phyloP scores from a whole-genome alignment of 2,888 invertebrate species.

The Coelopa pilipes region DNA sequence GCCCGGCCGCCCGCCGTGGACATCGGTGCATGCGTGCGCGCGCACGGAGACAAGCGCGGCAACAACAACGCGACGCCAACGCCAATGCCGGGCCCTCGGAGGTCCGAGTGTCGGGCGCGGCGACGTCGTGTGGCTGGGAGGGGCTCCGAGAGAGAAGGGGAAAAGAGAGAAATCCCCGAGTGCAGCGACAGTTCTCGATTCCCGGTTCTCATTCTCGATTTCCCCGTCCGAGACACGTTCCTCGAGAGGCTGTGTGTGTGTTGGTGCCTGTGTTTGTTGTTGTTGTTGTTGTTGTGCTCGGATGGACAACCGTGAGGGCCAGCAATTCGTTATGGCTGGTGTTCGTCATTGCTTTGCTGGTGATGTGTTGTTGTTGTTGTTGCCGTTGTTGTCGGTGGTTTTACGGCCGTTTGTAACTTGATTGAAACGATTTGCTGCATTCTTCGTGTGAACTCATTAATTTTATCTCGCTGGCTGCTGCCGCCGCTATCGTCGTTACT shows the following conservation, averaged over 20 bases:
- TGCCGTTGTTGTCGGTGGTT: neutral
- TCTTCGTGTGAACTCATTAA: too few species aligned
- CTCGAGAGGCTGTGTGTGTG: too few species aligned
- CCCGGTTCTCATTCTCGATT: neutral
- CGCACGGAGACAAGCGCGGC: neutral
- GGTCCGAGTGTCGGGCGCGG: neutral
- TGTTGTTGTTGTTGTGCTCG: neutral
- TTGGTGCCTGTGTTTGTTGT: neutral
- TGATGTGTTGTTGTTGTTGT: conserved; percentile 4
- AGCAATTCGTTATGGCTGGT: conserved; percentile 9
- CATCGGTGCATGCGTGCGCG: neutral
- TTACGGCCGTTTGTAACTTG: neutral
- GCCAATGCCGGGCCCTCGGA: neutral
- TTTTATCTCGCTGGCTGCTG: too few species aligned
- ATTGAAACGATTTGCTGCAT: too few species aligned
- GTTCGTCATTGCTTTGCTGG: conserved; percentile 12
- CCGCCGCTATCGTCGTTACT: too few species aligned
- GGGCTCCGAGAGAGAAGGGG: too few species aligned
- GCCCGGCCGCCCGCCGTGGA: neutral
- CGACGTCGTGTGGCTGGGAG: too few species aligned
- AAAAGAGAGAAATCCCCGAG: conserved; percentile 5
- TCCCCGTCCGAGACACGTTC: neutral
- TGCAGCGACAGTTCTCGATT: neutral
- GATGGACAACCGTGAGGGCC: neutral
- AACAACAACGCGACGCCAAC: neutral